Evolutionary conservation across 2,113 vertebrate genomes (phyloP), one percentile per base, ranked within the genome.

Genomic region (Cyrtonyx montezumae): DNA sequence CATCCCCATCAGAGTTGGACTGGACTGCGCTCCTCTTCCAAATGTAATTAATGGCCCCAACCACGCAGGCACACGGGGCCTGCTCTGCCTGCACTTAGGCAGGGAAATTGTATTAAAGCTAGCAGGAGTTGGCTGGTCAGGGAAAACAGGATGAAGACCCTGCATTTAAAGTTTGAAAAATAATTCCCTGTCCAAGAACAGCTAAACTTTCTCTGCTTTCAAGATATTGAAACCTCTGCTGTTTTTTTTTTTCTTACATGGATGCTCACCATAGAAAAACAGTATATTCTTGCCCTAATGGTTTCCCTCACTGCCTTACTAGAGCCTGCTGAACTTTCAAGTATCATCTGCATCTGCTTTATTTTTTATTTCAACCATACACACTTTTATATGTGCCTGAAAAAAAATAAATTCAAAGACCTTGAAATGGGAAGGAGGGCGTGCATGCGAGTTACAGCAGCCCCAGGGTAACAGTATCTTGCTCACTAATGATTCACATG

Each of bases 311-410:
- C 36, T 93, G 66, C 56, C 18, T 1, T 78, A 51, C 30, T 77
- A 34, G 69, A 88, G 61, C 36, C 70, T 90, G 21, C 49, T n/a
- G 58, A 88, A 90, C 77, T 97, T 95, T 90, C 70, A 85, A 87
- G 80, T 80, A 34, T 97, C 91, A 90, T 96, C 93, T 96, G 69
- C 78, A 73, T 95, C 84, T 94, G 62, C 43, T 96, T 97, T 94
- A 75, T 82, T 96, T 97, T 97, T 97, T 23, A 95, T 97, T 97
- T 96, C 88, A 97, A 96, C 82, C 74, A 92, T 94, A 85, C 21
- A 2, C 94, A 63, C 48, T 96, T 95, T 95, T 96, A 82, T 80
- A 91, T 55, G 55, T 91, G 83, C 77, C 92, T 96, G 82, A 94
- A 96, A 96, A 96, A 94, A 95, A 59, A 36, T 2, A 88, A 96